Evolutionary conservation across 1,140 invertebrate species (phyloP).

Genomic region (Eumaeus atala): DNA sequence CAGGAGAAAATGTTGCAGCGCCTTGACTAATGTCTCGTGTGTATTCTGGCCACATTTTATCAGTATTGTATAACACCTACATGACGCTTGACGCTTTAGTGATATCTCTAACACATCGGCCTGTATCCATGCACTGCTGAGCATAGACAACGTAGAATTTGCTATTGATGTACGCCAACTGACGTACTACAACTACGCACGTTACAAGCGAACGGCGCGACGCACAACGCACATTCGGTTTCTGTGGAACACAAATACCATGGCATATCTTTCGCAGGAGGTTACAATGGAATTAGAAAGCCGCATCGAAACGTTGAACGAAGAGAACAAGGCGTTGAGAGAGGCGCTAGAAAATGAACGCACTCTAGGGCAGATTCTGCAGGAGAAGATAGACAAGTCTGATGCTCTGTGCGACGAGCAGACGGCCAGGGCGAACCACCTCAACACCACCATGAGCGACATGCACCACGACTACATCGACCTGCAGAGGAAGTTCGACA

Average conservation of each 20-base stretch:
- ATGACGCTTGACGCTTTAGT: too few species aligned
- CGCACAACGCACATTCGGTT: neutral
- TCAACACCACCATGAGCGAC: constrained; percentile 50
- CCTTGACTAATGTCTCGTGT: too few species aligned
- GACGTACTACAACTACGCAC: too few species aligned
- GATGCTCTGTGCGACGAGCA: constrained; percentile 43
- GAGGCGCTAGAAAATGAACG: constrained; percentile 61
- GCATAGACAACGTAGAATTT: too few species aligned
- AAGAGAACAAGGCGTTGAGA: constrained; percentile 62
- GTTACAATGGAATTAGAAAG: constrained; percentile 49
- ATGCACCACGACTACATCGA: constrained; percentile 58
- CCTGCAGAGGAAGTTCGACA: constrained; percentile 59
- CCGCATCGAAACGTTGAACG: constrained; percentile 47
- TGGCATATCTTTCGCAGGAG: constrained; percentile 39
- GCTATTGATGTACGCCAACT: too few species aligned
- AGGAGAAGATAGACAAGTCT: constrained; percentile 47
- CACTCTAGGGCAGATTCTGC: constrained; percentile 42
- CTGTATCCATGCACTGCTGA: too few species aligned
- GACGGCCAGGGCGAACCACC: constrained; percentile 44
- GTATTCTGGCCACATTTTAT: too few species aligned
- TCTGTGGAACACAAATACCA: neutral
- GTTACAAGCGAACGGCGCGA: too few species aligned
- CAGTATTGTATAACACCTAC: too few species aligned
- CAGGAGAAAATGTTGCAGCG: too few species aligned
- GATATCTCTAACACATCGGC: too few species aligned